A percentile compares a stretch with the other conserved stretches of the same genome.
phyloP scores from a whole-genome alignment of 2,888 invertebrate species.

The Osmoderma eremita region DNA sequence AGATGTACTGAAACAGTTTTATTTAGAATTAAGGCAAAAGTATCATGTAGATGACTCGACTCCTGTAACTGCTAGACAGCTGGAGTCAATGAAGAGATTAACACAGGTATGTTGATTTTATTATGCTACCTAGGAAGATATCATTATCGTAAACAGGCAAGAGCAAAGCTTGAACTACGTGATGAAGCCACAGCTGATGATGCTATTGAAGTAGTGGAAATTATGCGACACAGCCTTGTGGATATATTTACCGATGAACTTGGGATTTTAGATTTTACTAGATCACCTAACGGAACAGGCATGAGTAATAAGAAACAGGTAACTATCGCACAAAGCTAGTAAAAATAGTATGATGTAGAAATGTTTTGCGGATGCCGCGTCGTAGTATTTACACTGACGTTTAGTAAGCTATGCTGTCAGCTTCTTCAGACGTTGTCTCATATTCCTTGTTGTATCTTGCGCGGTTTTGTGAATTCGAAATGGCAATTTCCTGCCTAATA shows the following conservation, averaged over 20 bases:
- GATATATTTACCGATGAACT: conserved; percentile 80
- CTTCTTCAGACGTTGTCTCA: too few relatives aligned
- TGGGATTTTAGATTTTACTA: conserved; percentile 72
- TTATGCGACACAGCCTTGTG: conserved; percentile 82
- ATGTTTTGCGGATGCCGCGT: too few relatives aligned
- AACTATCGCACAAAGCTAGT: background rate
- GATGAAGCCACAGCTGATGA: conserved; percentile 82
- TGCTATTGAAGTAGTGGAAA: conserved; percentile 86
- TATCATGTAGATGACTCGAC: conserved; percentile 74
- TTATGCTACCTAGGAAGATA: background rate
- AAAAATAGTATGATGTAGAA: too few relatives aligned
- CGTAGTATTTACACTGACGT: too few relatives aligned
- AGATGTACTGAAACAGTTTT: conserved; percentile 78
- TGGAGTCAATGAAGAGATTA: conserved; percentile 88
- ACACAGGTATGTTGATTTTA: conserved; percentile 70
- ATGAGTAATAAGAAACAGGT: conserved; percentile 74
- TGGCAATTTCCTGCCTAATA: too few relatives aligned
- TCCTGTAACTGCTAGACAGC: conserved; percentile 88
- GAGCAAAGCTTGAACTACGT: conserved; percentile 87
- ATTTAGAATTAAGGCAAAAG: conserved; percentile 77
- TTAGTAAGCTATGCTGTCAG: too few relatives aligned
- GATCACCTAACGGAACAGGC: conserved; percentile 78
- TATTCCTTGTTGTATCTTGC: too few relatives aligned
- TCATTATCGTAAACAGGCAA: conserved; percentile 68
- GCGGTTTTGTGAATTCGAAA: too few relatives aligned